phyloP scores from a whole-genome alignment of 2,888 invertebrate species.

The Girardia tigrina region DNA sequence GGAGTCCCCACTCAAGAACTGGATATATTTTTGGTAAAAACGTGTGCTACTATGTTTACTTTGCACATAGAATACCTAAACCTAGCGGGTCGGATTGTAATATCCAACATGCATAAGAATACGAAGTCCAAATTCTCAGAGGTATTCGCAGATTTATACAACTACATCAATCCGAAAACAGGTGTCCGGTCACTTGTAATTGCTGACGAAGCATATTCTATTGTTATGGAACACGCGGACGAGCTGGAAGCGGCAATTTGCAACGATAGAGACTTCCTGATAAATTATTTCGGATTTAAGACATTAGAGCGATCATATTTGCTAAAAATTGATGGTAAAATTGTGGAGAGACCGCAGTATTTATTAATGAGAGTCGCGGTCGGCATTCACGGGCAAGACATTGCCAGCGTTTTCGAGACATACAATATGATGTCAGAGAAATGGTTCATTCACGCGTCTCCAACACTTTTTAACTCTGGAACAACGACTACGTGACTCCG shows the following conservation, averaged over 20 bases:
- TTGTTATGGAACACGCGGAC: conserved; percentile 39
- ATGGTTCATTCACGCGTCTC: conserved; percentile 93
- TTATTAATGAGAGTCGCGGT: conserved; percentile 94
- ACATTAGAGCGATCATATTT: conserved; percentile 87
- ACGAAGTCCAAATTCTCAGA: conserved; percentile 84
- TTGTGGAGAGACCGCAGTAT: conserved; percentile 89
- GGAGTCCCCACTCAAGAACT: conserved; percentile 91
- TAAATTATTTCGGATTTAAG: conserved; percentile 98
- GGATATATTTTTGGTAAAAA: conserved; percentile 93
- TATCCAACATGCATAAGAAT: conserved; percentile 94
- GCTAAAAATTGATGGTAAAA: conserved; percentile 73
- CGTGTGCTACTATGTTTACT: conserved; percentile 91
- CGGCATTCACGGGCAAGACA: conserved; percentile 84
- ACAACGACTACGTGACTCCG: no score
- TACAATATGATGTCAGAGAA: conserved; percentile 83
- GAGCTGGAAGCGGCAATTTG: conserved; percentile 81
- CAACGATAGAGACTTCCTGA: conserved; percentile 85
- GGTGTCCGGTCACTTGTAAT: conserved; percentile 68
- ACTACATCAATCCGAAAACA: conserved; percentile 62
- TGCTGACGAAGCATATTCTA: conserved; percentile 62
- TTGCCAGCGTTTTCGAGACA: conserved; percentile 65
- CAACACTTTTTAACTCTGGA: conserved; percentile 86
- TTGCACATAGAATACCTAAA: conserved; percentile 84
- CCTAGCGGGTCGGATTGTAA: conserved; percentile 66
- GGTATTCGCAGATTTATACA: conserved; percentile 72